These are phyloP conservation scores for Cryptocephalus moraei DNA, from an alignment of 2,888 invertebrate species.

Conservation along the genomic window DNA sequence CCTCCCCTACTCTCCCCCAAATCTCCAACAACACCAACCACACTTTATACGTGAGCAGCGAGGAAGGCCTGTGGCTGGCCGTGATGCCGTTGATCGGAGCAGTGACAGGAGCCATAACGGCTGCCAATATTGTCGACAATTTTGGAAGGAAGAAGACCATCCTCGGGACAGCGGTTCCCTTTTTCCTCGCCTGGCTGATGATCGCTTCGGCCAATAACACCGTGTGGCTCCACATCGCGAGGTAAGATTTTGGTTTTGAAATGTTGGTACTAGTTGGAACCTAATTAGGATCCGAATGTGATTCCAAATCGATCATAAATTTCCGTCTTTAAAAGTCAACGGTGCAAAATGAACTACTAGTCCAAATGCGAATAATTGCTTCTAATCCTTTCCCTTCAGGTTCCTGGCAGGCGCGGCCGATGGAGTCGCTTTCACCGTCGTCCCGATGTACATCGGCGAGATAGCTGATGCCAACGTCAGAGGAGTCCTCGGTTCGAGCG, in stretches of 20 bases:
- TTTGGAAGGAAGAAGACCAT: slow-evolving; percentile 60
- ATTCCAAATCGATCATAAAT: too few relatives aligned
- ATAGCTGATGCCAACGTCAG: slow-evolving; percentile 46
- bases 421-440: slow-evolving; percentile 34
- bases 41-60: slow-evolving; percentile 32
- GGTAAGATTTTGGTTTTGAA: slow-evolving; percentile 4
- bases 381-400: slow-evolving; percentile 9
- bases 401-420: slow-evolving; percentile 50
- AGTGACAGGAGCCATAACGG: slow-evolving; percentile 49
- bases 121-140: slow-evolving; percentile 52
- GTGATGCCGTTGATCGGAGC: slow-evolving; percentile 56
- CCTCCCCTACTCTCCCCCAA: slow-evolving; percentile 48
- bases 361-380: not conserved
- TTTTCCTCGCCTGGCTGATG: slow-evolving; percentile 53
- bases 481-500: slow-evolving; percentile 52
- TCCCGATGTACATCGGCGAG: slow-evolving; percentile 53
- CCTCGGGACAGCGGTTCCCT: slow-evolving; percentile 48
- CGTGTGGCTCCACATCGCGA: slow-evolving; percentile 43
- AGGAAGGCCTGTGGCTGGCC: slow-evolving; percentile 52
- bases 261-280: too few relatives aligned
- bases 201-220: slow-evolving; percentile 49
- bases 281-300: too few relatives aligned
- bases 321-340: too few relatives aligned
- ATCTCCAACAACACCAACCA: slow-evolving; percentile 33
- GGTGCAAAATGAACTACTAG: too few relatives aligned